These are phyloP conservation scores for Taphrorychus bicolor DNA, from an alignment of 2,888 invertebrate species.

Conservation along the genomic window DNA sequence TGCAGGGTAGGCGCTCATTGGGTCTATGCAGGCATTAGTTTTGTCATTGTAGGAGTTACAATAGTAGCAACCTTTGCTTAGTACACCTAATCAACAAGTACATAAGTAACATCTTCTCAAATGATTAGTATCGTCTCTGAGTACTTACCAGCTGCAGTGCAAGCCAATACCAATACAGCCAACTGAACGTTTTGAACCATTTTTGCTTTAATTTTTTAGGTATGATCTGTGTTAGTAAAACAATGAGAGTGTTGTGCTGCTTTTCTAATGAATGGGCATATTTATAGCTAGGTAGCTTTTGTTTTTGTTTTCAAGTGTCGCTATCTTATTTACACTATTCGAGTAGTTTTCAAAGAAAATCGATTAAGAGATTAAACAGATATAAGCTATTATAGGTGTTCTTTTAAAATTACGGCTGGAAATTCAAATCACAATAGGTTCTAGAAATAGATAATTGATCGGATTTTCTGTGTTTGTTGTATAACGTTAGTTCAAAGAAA, in stretches of 20 bases:
- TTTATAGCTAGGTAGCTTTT: not conserved
- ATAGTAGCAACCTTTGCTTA: conserved; percentile 17
- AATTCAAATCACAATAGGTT: too few relatives aligned
- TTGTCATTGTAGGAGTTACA: conserved; percentile 36
- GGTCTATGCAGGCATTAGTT: conserved; percentile 35
- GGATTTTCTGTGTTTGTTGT: too few relatives aligned
- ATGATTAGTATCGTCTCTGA: too few relatives aligned
- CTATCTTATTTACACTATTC: conserved; percentile 2
- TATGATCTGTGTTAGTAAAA: too few relatives aligned
- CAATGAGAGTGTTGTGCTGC: not conserved
- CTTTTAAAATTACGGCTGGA: too few relatives aligned
- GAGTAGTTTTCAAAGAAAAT: conserved; percentile 4
- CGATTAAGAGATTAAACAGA: not conserved
- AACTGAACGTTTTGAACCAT: not conserved
- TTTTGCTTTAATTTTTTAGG: too few relatives aligned
- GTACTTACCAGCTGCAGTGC: not conserved
- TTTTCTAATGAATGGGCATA: not conserved
- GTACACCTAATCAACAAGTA: not conserved
- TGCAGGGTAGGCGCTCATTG: conserved; percentile 33
- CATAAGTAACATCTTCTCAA: too few relatives aligned
- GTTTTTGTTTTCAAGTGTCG: not conserved
- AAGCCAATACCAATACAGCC: not conserved
- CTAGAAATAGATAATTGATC: too few relatives aligned
- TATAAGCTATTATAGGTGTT: too few relatives aligned
- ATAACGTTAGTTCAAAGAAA: too few relatives aligned